Conservation (phyloP, 1,140 invertebrate genomes). For the Sinonovacula constricta region DNA sequence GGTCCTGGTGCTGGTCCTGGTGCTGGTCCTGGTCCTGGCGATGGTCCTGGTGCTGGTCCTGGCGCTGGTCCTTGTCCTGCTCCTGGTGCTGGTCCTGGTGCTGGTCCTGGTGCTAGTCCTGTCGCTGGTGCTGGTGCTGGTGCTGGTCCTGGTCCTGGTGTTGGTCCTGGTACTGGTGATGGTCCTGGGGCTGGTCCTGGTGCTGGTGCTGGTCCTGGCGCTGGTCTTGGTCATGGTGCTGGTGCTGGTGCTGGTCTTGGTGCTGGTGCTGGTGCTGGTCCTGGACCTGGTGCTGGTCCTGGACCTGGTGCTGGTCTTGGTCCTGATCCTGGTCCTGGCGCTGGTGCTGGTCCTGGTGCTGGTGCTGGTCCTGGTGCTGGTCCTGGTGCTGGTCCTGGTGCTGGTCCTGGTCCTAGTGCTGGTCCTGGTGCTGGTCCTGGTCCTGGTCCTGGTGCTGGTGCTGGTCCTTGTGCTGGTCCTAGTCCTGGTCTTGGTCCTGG, state of each 20-base stretch:
- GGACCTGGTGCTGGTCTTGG: slow-evolving; percentile 7
- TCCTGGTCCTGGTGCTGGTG: not conserved
- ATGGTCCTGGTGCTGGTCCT: not conserved
- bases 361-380: not conserved
- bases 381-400: not conserved
- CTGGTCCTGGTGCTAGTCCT: not conserved
- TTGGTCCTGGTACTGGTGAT: not conserved
- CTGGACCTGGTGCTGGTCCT: not conserved
- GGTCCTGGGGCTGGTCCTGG: not conserved
- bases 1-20: not conserved
- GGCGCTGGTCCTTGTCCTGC: not conserved
- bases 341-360: not conserved
- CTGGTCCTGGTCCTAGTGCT: not conserved
- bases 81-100: not conserved
- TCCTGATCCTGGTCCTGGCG: slow-evolving; percentile 13
- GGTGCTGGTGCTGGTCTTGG: not conserved
- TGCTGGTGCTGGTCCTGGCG: not conserved
- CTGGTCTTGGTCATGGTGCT: not conserved
- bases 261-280: not conserved
- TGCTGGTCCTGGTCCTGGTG: slow-evolving; percentile 5
- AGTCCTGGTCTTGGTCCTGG: not conserved
- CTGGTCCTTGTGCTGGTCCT: not conserved
- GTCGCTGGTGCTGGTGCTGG: not conserved
- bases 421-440: not conserved
- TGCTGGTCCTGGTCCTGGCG: not conserved